Base-by-base conservation (phyloP, 1,140 invertebrate species). In the Eulimnadia texana region DNA sequence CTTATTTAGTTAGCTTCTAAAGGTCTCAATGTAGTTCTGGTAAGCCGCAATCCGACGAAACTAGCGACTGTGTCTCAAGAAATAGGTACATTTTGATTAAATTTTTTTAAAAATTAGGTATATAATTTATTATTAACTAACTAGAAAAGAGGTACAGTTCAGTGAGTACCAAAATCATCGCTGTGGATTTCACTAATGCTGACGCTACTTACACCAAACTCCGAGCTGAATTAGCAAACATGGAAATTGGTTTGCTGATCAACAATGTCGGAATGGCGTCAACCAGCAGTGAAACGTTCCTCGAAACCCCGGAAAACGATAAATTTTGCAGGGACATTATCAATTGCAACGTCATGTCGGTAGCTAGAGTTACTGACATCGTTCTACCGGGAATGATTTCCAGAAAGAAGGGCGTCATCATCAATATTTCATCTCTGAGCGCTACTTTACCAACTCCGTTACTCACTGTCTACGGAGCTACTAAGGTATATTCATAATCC, bases 231-330 rank as follows among this genome's bases (percentile, higher is more conserved):
- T 78, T 93, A 16, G 62, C 69, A 19, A 85, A 81, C 1, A 74
- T 98, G 1, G 90, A 96, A 70, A 84, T 97, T 63, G 93, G 90
- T 0, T 84, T 93, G 22, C 76, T 98, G 11, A 82, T 98, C 3
- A 99, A 99, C 72, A 98, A 98, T 76, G 93, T 96, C 0, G 95
- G 94, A 3, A 83, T 91, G 63, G 90, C 87, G 57, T 96, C 95
- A 72, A 77, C 82, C 0, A 82, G 88, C 72, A 93, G 94, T 9
- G 58, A 60, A 24, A 6, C 3, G 3, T 60, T 27, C 49, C 47
- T 20, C 10, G 47, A 47, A 2, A 25, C 52, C 0, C 22, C 42
- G 23, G 51, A 62, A 28, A 53, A 47, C 11, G 29, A 62, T 13
- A 53, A 33, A 2, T 19, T 75, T 24, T 69, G 72, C 27, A 66